phyloP scores from a whole-genome alignment of 2,888 invertebrate species.

The Tetanocera ferruginea region DNA sequence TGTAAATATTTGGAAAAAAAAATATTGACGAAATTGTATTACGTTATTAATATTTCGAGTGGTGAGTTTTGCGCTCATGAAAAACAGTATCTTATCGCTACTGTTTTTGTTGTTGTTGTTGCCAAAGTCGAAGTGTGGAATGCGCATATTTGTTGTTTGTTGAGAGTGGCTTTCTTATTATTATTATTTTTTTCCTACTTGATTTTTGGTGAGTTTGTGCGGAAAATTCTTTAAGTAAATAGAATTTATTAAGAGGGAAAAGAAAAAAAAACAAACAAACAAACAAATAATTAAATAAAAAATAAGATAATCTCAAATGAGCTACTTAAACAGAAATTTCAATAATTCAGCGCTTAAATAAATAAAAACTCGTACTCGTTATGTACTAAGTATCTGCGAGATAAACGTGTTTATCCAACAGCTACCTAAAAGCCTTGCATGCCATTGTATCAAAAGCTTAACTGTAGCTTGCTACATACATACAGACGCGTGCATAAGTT shows the following conservation, averaged over 20 bases:
- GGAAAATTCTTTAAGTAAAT: constrained; percentile 9
- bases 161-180: background rate
- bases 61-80: background rate
- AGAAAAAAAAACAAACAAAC: background rate
- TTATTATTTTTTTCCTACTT: background rate
- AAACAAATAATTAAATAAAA: background rate
- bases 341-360: background rate
- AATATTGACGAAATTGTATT: background rate
- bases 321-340: too few relatives aligned
- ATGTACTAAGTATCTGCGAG: constrained; percentile 13
- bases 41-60: constrained; percentile 10
- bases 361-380: background rate
- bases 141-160: constrained; percentile 33
- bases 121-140: constrained; percentile 7
- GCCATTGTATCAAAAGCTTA: constrained; percentile 21
- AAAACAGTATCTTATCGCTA: constrained; percentile 33
- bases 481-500: constrained; percentile 2
- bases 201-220: background rate
- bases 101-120: background rate
- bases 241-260: background rate
- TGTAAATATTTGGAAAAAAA: background rate
- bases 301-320: background rate
- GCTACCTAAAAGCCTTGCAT: constrained; percentile 10
- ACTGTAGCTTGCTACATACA: background rate
- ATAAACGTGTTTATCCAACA: constrained; percentile 22